Conservation (phyloP, 2,888 invertebrate genomes). For the Automeris io region DNA sequence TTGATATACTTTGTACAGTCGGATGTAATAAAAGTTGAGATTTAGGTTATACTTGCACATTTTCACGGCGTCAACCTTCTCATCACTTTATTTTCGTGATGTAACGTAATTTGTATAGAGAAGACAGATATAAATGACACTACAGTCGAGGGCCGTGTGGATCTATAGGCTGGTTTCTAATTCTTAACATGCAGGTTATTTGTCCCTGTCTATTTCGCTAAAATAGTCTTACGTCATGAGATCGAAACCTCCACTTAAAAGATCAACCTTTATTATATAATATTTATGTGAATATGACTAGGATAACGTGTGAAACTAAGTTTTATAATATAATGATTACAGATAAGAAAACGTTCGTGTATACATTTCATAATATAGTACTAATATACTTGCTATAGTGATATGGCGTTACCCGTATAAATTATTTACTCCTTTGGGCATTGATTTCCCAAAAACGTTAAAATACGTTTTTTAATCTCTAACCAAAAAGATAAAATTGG, state of each 20-base stretch:
- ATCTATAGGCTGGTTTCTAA: background rate
- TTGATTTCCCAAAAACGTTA: too few species aligned
- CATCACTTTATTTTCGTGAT: background rate
- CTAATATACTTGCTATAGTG: too few species aligned
- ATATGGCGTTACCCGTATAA: too few species aligned
- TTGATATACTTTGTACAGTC: background rate
- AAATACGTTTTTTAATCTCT: too few species aligned
- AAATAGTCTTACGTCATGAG: background rate
- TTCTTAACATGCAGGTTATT: constrained; percentile 1
- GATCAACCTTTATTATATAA: too few species aligned
- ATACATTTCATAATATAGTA: too few species aligned
- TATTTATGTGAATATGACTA: too few species aligned
- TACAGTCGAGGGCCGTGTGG: background rate
- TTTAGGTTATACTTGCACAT: background rate
- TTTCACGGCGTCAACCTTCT: background rate
- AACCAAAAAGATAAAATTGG: too few species aligned
- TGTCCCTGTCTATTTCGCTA: background rate
- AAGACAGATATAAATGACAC: constrained; percentile 2
- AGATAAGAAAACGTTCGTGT: too few species aligned
- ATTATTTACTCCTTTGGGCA: too few species aligned
- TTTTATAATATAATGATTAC: too few species aligned
- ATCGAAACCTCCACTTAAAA: background rate
- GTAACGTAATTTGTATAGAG: background rate
- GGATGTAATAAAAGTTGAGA: background rate
- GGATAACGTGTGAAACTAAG: too few species aligned